Percentiles rank a stretch among this genome's conserved stretches.
Evolutionary conservation across 2,888 invertebrate genomes (phyloP).

Genomic region (Trichogramma dendrolimi): DNA sequence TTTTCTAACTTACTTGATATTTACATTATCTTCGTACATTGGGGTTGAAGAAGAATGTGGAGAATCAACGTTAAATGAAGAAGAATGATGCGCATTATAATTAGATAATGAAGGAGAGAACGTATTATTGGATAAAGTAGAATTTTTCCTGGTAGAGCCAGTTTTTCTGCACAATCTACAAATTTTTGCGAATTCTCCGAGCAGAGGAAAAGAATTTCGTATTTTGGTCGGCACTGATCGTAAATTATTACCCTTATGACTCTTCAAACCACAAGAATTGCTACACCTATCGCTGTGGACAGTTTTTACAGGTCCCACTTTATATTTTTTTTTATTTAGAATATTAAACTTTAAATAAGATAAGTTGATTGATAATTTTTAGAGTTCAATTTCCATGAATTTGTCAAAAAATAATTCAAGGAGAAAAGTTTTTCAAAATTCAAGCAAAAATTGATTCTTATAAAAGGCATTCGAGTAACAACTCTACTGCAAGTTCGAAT

Average conservation of each 20-base stretch:
- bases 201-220: background rate
- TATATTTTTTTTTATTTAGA: background rate
- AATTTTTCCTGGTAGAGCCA: background rate
- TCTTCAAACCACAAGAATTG: background rate
- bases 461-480: too few species aligned
- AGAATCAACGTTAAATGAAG: too few species aligned
- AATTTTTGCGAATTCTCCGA: background rate
- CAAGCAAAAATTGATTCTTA: background rate
- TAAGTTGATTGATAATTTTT: background rate
- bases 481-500: background rate
- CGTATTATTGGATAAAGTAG: background rate
- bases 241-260: too few species aligned
- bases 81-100: too few species aligned
- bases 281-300: background rate
- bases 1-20: too few species aligned
- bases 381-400: background rate
- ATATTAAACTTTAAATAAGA: background rate
- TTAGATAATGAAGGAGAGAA: too few species aligned
- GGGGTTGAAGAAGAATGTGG: too few species aligned
- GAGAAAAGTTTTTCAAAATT: constrained; percentile 3
- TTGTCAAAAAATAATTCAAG: background rate
- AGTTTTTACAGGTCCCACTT: background rate
- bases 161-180: background rate
- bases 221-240: background rate
- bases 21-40: too few species aligned